A percentile compares a stretch with the other conserved stretches of the same genome.
Conservation (phyloP, 2,888 invertebrate genomes). For the Nomada flava region DNA sequence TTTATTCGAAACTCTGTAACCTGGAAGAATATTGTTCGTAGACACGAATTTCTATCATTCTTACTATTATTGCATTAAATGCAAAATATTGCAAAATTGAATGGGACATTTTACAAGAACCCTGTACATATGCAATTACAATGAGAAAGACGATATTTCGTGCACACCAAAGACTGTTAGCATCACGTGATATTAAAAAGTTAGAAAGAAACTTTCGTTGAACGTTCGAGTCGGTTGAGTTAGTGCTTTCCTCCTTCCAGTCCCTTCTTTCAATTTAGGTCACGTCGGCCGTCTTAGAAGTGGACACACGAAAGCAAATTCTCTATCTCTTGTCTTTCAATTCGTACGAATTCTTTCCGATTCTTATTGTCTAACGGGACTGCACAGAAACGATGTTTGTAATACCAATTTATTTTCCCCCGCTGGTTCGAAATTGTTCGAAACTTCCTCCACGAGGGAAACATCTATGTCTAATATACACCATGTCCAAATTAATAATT, state of each 20-base stretch:
- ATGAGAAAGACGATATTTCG: background rate
- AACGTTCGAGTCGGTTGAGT: slow-evolving; percentile 22
- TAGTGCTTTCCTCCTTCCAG: background rate
- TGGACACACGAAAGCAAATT: slow-evolving; percentile 12
- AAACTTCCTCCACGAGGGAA: no score
- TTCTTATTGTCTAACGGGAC: background rate
- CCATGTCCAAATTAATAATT: no score
- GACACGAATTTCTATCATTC: no score
- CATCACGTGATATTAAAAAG: slow-evolving; percentile 46
- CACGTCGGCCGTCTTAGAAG: slow-evolving; percentile 24
- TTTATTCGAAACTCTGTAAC: no score
- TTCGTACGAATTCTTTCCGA: background rate
- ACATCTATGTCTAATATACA: no score
- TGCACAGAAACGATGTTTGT: background rate
- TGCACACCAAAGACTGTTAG: background rate
- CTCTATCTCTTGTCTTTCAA: slow-evolving; percentile 5
- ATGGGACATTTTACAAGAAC: background rate
- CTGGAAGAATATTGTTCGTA: no score
- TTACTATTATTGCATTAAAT: no score
- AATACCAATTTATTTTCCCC: background rate
- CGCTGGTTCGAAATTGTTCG: background rate
- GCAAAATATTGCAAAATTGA: background rate
- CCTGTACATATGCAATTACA: no score
- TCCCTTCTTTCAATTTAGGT: slow-evolving; percentile 30
- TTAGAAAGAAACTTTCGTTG: slow-evolving; percentile 31